Evolutionary conservation across 1,140 invertebrate genomes (phyloP), one percentile per base, ranked within the genome.

Genomic region (Halyomorpha halys): DNA sequence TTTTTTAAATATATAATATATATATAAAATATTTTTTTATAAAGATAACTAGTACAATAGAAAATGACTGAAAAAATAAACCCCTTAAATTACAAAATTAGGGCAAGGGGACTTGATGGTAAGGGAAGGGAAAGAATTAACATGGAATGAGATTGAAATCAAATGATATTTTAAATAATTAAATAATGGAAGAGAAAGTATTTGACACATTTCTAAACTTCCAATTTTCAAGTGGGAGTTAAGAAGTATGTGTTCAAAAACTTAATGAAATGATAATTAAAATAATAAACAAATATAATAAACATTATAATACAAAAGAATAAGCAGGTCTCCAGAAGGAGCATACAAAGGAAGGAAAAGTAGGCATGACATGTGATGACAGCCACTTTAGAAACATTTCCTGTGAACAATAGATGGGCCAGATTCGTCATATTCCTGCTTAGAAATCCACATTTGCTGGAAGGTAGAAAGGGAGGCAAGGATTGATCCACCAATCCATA

Each of bases 391-490:
- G 84, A 95, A 94, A 82, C 92, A 95, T 80, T 94, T 95, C 80
- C 91, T 86, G 84, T 94, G 91, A 69, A 95, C 91, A 76, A 94
- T 94, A 74, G 87, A 88, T 69, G 91, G 91, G 69, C 91, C 91
- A 72, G 89, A 92, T 76, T 95, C 91, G 77, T 95, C 91, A 78
- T 95, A 95, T 76, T 95, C 91, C 77, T 94, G 89, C 76, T 94
- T 94, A 73, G 88, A 90, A 80, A 96, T 96, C 92, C 93, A 95
- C 89, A 91, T 91, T 77, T 89, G 87, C 76, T 91, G 89, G 88
- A 91, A 91, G 76, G 89, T 91, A 69, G 89, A 90, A 25, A 91
- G 77, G 8, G 89, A 91, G 59, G 89, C 88, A 69, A 91, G 78
- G 74, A 91, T 91, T 68, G 89, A 91, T 67, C 89, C 88, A 72